A percentile compares a stretch with the other conserved stretches of the same genome.
Conservation (phyloP, 2,113 vertebrate species). For the Oreocharis arfaki region DNA sequence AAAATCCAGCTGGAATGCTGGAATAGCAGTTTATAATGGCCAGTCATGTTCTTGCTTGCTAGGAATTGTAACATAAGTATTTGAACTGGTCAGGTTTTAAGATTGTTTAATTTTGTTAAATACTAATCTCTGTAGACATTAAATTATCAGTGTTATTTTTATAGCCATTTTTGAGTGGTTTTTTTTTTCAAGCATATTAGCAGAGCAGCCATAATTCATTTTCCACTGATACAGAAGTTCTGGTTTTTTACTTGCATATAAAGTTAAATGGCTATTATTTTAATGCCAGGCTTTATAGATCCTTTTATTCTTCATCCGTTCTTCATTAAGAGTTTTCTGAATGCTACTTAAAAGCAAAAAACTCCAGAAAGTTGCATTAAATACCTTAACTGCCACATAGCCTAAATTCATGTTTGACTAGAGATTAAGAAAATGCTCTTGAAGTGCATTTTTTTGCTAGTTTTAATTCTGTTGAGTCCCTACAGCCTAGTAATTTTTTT, state of each 20-base stretch:
- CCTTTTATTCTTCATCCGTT: background rate
- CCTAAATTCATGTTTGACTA: background rate
- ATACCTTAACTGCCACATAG: background rate
- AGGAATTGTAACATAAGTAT: constrained; percentile 50
- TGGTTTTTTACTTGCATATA: background rate
- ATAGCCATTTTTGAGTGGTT: background rate
- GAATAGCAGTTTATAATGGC: constrained; percentile 24
- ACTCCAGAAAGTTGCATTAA: background rate
- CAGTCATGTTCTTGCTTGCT: constrained; percentile 62
- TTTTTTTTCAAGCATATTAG: background rate
- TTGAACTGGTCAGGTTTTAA: constrained; percentile 30
- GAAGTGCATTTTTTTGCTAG: background rate
- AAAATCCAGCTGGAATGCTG: constrained; percentile 64
- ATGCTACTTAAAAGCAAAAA: background rate
- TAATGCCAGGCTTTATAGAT: background rate
- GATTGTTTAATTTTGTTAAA: constrained; percentile 12
- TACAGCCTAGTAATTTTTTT: background rate
- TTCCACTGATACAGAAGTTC: background rate
- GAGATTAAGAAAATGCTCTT: background rate
- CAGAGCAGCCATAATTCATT: background rate
- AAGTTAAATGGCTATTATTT: background rate
- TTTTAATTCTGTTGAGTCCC: background rate
- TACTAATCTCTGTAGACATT: background rate
- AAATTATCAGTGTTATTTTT: background rate
- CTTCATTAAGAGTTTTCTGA: background rate